Evolutionary conservation across 2,888 invertebrate genomes (phyloP), one percentile per base, ranked within the genome.

Genomic region (Onthophagus sagittarius): DNA sequence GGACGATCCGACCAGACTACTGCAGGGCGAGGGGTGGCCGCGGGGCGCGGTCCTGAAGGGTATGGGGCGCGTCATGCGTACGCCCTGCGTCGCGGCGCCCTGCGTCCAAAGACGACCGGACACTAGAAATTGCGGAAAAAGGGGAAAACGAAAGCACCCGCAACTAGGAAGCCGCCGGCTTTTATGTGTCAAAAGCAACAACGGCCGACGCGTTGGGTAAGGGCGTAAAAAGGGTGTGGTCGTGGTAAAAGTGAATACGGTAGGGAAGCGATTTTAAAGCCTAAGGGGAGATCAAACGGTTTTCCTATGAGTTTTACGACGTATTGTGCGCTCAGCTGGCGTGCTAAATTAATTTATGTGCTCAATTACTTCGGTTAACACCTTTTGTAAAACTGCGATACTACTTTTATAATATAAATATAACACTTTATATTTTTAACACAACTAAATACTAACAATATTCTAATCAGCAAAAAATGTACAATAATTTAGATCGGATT

Each of bases 31-130:
- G 39, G 39, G 39, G 39, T 53, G 39, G 39, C 39, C 39, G 7
- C 39, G 39, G 39, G 39, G 39, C 39, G 39, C 39, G 39, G 39
- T 11, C 39, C 4, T 4, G 9, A 23, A 11, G 39, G 39, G 39
- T 53, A 53, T 53, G 77, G 74, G 77, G 76, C 32, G 31, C 62
- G 63, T 13, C 71, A 64, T 71, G 69, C 71, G 67, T 71, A 71
- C 71, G 71, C 67, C 53, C 62, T n/a, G 39, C 63, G 39, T 71
- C 67, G n/a, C 31, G 23, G n/a, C 15, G 15, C 15, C 15, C 15
- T 6, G 65, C 67, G 31, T 15, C 15, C 67, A n/a, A 15, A n/a
- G 64, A 31, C 15, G 64, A 11, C 72, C 9, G 7, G 7, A n/a
- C 15, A 23, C 67, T 15, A 5, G 32, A 67, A 15, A 67, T n/a